A percentile compares a stretch with the other conserved stretches of the same genome.
phyloP scores from a whole-genome alignment of 1,140 invertebrate species.

The Neoseiulus cucumeris region DNA sequence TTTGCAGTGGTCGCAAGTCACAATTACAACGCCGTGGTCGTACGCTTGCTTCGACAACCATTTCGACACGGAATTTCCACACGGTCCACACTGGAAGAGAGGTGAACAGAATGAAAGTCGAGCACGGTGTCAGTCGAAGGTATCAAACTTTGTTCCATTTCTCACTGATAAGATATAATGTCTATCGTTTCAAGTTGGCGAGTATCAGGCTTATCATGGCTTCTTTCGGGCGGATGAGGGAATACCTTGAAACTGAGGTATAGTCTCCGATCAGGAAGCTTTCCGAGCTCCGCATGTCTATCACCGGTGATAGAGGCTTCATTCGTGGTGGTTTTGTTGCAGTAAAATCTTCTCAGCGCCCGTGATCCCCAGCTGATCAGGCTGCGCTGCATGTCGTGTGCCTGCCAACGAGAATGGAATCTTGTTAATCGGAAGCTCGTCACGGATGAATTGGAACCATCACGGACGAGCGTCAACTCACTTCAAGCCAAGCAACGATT shows the following conservation, averaged over 20 bases:
- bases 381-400: neutral
- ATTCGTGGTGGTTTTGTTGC: neutral
- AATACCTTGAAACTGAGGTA: constrained; percentile 4
- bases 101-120: too few relatives aligned
- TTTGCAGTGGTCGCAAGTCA: neutral
- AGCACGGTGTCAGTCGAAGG: too few relatives aligned
- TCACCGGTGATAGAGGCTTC: neutral
- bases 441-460: too few relatives aligned
- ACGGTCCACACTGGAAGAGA: neutral
- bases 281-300: neutral
- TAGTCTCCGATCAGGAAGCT: neutral
- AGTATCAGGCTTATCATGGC: too few relatives aligned
- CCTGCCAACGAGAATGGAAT: too few relatives aligned
- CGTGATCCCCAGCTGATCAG: neutral
- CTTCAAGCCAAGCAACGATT: too few relatives aligned
- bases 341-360: neutral
- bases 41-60: constrained; percentile 3
- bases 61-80: neutral
- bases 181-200: too few relatives aligned
- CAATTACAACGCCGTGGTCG: neutral
- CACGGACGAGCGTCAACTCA: too few relatives aligned
- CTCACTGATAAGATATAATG: too few relatives aligned
- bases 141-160: too few relatives aligned
- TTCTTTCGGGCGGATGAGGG: too few relatives aligned
- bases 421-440: too few relatives aligned